Conservation (phyloP, 2,113 vertebrate genomes). For the Oryzias woworae region DNA sequence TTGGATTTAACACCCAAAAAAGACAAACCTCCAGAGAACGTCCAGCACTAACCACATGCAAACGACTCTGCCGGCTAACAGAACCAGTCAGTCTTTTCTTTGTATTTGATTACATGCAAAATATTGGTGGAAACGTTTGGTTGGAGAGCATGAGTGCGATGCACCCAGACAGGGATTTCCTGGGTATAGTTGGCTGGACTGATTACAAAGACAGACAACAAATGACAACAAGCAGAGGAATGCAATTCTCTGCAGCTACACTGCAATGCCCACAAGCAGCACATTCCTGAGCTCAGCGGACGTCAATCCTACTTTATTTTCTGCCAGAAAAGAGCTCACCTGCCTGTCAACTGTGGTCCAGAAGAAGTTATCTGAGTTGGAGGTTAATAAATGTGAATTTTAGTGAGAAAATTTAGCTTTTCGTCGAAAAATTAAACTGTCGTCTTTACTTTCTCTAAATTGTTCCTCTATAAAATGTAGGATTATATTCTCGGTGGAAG, state of each 20-base stretch:
- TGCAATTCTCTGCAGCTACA: background rate
- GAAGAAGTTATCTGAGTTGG: background rate
- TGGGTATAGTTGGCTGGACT: slow-evolving; percentile 31
- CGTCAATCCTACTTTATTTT: slow-evolving; percentile 6
- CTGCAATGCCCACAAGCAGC: slow-evolving; percentile 17
- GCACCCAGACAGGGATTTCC: slow-evolving; percentile 52
- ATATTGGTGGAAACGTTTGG: no score
- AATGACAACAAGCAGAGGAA: slow-evolving; percentile 4
- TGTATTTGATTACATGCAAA: no score
- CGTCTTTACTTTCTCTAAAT: slow-evolving; percentile 36
- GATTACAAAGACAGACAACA: slow-evolving; percentile 1
- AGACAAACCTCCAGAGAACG: no score
- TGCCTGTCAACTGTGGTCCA: background rate
- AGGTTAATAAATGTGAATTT: no score
- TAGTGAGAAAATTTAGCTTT: no score
- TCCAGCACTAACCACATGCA: no score
- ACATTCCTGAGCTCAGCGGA: slow-evolving; percentile 12
- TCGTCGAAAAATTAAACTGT: slow-evolving; percentile 2
- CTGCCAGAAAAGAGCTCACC: background rate
- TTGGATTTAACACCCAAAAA: no score
- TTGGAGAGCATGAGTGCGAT: slow-evolving; percentile 9
- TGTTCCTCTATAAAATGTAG: slow-evolving; percentile 10
- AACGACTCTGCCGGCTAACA: no score
- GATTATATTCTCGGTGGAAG: background rate
- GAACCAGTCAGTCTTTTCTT: no score